Conservation (phyloP, 1,140 invertebrate species). For the Pseudomyrmex dendroicus region DNA sequence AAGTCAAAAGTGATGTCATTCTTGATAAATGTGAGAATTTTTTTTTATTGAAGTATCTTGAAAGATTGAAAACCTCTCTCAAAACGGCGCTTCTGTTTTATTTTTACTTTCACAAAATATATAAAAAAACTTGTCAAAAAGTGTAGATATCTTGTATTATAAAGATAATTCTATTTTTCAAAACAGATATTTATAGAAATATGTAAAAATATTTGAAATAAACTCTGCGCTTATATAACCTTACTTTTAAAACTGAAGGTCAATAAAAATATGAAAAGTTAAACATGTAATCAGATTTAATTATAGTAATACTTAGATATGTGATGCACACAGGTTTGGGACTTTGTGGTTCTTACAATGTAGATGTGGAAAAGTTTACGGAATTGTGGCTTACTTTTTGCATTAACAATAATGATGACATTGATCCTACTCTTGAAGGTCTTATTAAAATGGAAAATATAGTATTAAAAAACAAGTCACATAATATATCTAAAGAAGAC, state of each 20-base stretch:
- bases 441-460: slow-evolving; percentile 77
- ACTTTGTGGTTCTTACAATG: slow-evolving; percentile 76
- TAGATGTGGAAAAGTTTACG: slow-evolving; percentile 80
- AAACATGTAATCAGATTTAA: too few relatives aligned
- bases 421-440: slow-evolving; percentile 76
- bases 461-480: slow-evolving; percentile 59
- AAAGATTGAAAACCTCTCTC: background rate
- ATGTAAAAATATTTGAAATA: background rate
- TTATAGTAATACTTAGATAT: too few relatives aligned
- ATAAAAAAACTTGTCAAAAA: background rate
- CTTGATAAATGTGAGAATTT: slow-evolving; percentile 79
- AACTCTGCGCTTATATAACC: slow-evolving; percentile 11
- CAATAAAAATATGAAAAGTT: too few relatives aligned
- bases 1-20: slow-evolving; percentile 67
- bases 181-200: background rate
- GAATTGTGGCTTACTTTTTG: slow-evolving; percentile 83
- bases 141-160: background rate
- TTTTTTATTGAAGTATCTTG: background rate
- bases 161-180: too few relatives aligned
- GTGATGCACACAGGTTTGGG: slow-evolving; percentile 77
- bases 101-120: background rate
- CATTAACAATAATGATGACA: slow-evolving; percentile 70
- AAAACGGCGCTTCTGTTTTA: background rate
- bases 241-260: slow-evolving; percentile 6
- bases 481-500: background rate